These are phyloP conservation scores for Chondrilla cf. caribensis DNA, from an alignment of 37 sponge, comb jelly and placozoan genomes.

Conservation along the genomic window DNA sequence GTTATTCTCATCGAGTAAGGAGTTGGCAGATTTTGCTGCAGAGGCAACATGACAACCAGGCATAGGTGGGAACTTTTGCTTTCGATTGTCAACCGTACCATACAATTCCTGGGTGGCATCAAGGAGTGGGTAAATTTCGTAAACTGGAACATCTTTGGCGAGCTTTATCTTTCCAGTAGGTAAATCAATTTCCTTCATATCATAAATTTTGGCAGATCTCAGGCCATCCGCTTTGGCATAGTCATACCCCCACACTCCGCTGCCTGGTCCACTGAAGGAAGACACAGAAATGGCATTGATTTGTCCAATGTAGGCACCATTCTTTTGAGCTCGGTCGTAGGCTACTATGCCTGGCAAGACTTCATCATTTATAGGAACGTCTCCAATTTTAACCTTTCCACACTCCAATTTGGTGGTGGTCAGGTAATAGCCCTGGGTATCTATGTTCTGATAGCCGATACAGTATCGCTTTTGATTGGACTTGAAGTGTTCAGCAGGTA, in stretches of 20 bases:
- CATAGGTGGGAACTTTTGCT: constrained; percentile 6
- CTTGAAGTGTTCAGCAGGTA: background rate
- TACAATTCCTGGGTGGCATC: constrained; percentile 21
- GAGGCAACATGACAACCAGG: constrained; percentile 30
- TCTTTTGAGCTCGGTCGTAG: background rate
- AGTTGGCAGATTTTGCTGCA: constrained; percentile 6
- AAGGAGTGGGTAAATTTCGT: constrained; percentile 17
- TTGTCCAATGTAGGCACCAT: constrained; percentile 17
- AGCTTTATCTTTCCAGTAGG: background rate
- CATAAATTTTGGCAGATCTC: background rate
- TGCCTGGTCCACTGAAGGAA: constrained; percentile 18
- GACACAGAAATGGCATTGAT: constrained; percentile 17
- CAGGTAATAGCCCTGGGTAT: background rate
- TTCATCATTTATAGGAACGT: background rate
- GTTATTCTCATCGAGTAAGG: background rate
- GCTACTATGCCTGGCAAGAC: constrained; percentile 3
- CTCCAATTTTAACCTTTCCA: background rate
- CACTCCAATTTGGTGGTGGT: background rate
- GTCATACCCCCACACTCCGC: constrained; percentile 19
- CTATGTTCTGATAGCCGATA: background rate
- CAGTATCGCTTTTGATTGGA: background rate
- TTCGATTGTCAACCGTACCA: constrained; percentile 30
- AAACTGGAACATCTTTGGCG: background rate
- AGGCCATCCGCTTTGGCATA: background rate
- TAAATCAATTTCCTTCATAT: background rate